Conservation (phyloP, 2,888 invertebrate genomes). For the Clepsis dumicolana region DNA sequence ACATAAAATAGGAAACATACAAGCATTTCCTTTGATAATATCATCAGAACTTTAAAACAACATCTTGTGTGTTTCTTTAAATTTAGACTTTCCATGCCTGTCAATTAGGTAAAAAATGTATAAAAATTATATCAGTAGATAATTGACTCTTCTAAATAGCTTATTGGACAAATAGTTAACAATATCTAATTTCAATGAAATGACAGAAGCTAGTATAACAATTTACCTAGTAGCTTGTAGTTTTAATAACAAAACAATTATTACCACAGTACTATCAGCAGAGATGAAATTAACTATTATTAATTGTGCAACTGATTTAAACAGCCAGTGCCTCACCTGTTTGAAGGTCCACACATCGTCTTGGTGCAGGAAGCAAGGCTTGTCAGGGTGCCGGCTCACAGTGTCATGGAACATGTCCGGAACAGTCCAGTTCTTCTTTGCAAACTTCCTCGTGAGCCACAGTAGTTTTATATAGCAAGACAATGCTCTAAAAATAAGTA, state of each 20-base stretch:
- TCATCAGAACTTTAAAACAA: too few relatives aligned
- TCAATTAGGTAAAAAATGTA: too few relatives aligned
- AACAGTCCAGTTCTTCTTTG: conserved; percentile 90
- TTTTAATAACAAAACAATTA: neutral
- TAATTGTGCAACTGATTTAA: neutral
- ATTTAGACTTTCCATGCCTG: too few relatives aligned
- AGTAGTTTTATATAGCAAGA: conserved; percentile 88
- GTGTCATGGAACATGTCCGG: conserved; percentile 92
- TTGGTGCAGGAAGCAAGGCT: conserved; percentile 93
- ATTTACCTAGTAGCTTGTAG: too few relatives aligned
- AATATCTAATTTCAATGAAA: too few relatives aligned
- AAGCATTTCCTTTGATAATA: too few relatives aligned
- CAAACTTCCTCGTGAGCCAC: conserved; percentile 87
- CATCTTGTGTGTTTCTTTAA: too few relatives aligned
- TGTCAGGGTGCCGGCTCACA: conserved; percentile 92
- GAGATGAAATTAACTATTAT: neutral
- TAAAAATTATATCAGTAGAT: too few relatives aligned
- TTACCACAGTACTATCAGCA: neutral
- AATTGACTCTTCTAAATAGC: too few relatives aligned
- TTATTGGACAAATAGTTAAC: too few relatives aligned
- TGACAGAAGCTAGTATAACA: too few relatives aligned
- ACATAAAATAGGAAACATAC: too few relatives aligned
- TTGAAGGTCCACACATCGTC: conserved; percentile 95
- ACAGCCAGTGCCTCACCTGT: conserved; percentile 83
- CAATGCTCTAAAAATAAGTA: conserved; percentile 88